These are phyloP conservation scores for Brachionichthys hirsutus DNA, from an alignment of 2,113 vertebrate species.

Conservation along the genomic window DNA sequence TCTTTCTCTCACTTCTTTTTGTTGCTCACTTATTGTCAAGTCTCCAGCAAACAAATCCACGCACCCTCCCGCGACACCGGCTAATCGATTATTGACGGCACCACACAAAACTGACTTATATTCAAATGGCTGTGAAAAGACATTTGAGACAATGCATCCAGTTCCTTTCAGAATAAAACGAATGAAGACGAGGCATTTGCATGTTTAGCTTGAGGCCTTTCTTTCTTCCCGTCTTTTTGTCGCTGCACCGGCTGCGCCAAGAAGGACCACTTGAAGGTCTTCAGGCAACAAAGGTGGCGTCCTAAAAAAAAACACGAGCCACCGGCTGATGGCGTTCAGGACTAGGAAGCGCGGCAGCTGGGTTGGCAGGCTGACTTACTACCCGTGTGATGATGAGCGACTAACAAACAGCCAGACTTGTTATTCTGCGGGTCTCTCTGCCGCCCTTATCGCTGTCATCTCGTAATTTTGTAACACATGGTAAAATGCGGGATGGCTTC, in stretches of 20 bases:
- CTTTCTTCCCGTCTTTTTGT: constrained; percentile 2
- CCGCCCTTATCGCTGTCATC: constrained; percentile 62
- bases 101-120: constrained; percentile 66
- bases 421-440: constrained; percentile 44
- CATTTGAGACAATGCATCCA: constrained; percentile 46
- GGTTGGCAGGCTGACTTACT: constrained; percentile 51
- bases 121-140: constrained; percentile 55
- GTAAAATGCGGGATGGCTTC: constrained; percentile 61
- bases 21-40: constrained; percentile 77
- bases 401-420: constrained; percentile 64
- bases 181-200: constrained; percentile 47
- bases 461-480: constrained; percentile 62
- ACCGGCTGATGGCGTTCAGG: too few species aligned
- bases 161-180: constrained; percentile 37
- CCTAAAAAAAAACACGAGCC: constrained; percentile 18
- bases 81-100: constrained; percentile 80
- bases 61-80: constrained; percentile 69
- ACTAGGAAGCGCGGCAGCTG: constrained; percentile 22
- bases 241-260: constrained; percentile 13
- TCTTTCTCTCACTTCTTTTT: constrained; percentile 56
- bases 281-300: constrained; percentile 14
- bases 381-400: constrained; percentile 46
- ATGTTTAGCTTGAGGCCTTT: constrained; percentile 38
- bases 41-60: constrained; percentile 67
- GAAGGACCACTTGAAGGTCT: constrained; percentile 23